Evolutionary conservation across 2,888 invertebrate genomes (phyloP), one percentile per base, ranked within the genome.

Genomic region (Meandrusa payeni): DNA sequence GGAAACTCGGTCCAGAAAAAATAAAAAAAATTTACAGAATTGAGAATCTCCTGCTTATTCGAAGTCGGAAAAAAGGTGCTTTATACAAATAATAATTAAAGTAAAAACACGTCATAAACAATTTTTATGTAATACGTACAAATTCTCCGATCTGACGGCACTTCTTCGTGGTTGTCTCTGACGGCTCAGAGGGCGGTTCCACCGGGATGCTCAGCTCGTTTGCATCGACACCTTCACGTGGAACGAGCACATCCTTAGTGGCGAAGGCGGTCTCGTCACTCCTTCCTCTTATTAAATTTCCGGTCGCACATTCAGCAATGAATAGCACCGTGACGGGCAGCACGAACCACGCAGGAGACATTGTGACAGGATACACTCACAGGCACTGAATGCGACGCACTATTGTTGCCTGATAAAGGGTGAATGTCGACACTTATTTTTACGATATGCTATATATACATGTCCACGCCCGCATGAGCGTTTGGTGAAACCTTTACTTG

Each of bases 61-160:
- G n/a, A n/a, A n/a, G n/a, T n/a, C n/a, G n/a, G n/a, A n/a, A n/a
- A n/a, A n/a, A n/a, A n/a, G n/a, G n/a, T n/a, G n/a, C n/a, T n/a
- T n/a, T n/a, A n/a, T n/a, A n/a, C n/a, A n/a, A n/a, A n/a, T n/a
- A n/a, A n/a, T n/a, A n/a, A n/a, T n/a, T n/a, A n/a, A n/a, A n/a
- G n/a, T n/a, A n/a, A n/a, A n/a, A n/a, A n/a, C n/a, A n/a, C n/a
- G n/a, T n/a, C n/a, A n/a, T n/a, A n/a, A 22, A 23, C 33, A 23
- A 12, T 7, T 33, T 12, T 26, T 19, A 27, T 40, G 9, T 19
- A 42, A 41, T 51, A 79, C 81, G 73, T 67, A 82, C 82, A 50
- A 69, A 78, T 48, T 74, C 55, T 42, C 83, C 82, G 38, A 81
- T 60, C 46, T 63, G 55, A 6, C 57, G 70, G 47, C 83, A 83